Conservation (phyloP, 2,888 invertebrate genomes). For the Polyommatus iphigenia region DNA sequence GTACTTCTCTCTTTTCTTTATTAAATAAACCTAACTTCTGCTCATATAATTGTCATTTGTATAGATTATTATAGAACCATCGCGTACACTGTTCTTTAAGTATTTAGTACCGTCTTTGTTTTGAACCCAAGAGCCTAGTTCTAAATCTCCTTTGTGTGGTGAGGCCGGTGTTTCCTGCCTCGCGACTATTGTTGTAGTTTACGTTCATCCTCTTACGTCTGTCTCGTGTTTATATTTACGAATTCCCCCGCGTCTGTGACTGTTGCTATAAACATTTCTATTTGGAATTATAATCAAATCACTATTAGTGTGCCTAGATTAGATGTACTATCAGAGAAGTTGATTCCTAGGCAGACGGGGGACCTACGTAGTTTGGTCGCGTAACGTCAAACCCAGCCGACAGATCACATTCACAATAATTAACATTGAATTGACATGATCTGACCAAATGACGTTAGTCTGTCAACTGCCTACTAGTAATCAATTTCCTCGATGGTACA, state of each 20-base stretch:
- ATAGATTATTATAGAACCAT: not conserved
- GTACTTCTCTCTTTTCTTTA: too few relatives aligned
- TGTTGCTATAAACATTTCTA: not conserved
- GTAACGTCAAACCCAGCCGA: too few relatives aligned
- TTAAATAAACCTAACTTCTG: too few relatives aligned
- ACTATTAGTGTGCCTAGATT: not conserved
- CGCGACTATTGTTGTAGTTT: conserved; percentile 61
- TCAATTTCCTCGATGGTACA: too few relatives aligned
- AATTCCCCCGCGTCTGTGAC: not conserved
- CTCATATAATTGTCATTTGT: not conserved
- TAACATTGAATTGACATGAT: too few relatives aligned
- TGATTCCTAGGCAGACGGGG: too few relatives aligned
- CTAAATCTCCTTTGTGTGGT: conserved; percentile 54
- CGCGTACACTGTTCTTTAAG: not conserved
- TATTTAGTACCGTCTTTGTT: conserved; percentile 19
- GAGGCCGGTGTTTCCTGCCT: conserved; percentile 67
- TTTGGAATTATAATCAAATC: not conserved
- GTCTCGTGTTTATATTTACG: conserved; percentile 39
- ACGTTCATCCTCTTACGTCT: conserved; percentile 41
- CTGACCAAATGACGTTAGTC: too few relatives aligned
- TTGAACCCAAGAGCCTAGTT: conserved; percentile 10
- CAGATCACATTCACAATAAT: too few relatives aligned
- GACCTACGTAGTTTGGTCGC: too few relatives aligned
- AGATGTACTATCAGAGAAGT: too few relatives aligned
- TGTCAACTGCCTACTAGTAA: too few relatives aligned